Conservation (phyloP, 1,140 invertebrate species). For the Zophobas morio region DNA sequence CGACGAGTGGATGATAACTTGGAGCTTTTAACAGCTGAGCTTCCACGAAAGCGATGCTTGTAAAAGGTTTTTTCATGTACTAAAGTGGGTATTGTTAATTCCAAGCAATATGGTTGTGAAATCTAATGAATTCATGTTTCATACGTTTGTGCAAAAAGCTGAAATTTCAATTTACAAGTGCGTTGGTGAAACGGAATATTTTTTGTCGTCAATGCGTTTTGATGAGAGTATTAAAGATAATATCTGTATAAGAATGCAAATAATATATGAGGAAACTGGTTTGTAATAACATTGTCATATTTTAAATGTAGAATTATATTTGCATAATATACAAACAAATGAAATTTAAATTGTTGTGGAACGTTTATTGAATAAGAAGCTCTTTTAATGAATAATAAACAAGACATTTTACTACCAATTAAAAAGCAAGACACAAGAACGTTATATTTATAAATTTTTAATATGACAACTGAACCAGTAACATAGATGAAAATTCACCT, state of each 20-base stretch:
- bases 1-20: neutral
- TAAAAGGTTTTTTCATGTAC: neutral
- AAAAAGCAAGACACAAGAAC: neutral
- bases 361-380: conserved; percentile 26
- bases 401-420: conserved; percentile 12
- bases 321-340: conserved; percentile 37
- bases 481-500: no score
- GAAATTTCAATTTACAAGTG: no score
- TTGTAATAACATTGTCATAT: conserved; percentile 5
- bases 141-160: no score
- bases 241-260: neutral
- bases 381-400: conserved; percentile 29
- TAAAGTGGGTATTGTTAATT: neutral
- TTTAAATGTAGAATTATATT: conserved; percentile 14
- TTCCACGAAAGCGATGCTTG: neutral
- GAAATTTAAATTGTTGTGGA: conserved; percentile 5
- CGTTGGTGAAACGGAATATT: neutral
- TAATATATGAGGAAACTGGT: neutral
- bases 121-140: no score
- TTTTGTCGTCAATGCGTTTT: neutral
- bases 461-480: no score
- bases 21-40: conserved; percentile 21
- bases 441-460: conserved; percentile 15
- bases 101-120: no score
- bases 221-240: conserved; percentile 5